phyloP scores from a whole-genome alignment of 2,888 invertebrate genomes.

The Allygus modestus region DNA sequence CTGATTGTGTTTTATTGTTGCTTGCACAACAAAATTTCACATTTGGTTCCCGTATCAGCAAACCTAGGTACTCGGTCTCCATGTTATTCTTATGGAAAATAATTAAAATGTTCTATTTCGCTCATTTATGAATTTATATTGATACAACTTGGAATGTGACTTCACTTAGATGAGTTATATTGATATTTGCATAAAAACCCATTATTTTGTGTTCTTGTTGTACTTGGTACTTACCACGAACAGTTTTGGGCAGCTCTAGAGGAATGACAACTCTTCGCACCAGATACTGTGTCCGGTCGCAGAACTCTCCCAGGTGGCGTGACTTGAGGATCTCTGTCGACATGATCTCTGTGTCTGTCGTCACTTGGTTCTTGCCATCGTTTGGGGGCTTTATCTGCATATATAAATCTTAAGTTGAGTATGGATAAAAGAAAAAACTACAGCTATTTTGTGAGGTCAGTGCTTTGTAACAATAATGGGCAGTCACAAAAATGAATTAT shows the following conservation, averaged over 20 bases:
- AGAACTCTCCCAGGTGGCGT: constrained; percentile 91
- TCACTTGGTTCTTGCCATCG: constrained; percentile 94
- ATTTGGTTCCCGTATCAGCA: no score
- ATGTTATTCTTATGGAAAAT: no score
- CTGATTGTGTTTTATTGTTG: no score
- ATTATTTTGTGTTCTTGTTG: no score
- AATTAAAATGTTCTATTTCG: no score
- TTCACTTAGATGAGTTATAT: no score
- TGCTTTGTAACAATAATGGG: constrained; percentile 4
- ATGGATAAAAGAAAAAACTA: constrained; percentile 37
- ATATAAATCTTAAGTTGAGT: constrained; percentile 12
- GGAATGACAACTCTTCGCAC: constrained; percentile 97
- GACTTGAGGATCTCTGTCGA: constrained; percentile 94
- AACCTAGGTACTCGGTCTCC: no score
- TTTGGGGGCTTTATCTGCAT: constrained; percentile 84
- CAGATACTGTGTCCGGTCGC: constrained; percentile 93
- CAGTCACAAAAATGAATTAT: constrained; percentile 2
- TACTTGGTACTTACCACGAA: constrained; percentile 82
- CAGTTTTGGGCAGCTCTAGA: constrained; percentile 93
- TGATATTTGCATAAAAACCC: no score
- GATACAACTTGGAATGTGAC: no score
- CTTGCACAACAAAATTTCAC: no score
- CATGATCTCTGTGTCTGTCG: constrained; percentile 97
- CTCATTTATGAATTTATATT: no score
- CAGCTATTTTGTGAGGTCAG: no score